Evolutionary conservation across 2,888 invertebrate genomes (phyloP).

Genomic region (Plutella xylostella): DNA sequence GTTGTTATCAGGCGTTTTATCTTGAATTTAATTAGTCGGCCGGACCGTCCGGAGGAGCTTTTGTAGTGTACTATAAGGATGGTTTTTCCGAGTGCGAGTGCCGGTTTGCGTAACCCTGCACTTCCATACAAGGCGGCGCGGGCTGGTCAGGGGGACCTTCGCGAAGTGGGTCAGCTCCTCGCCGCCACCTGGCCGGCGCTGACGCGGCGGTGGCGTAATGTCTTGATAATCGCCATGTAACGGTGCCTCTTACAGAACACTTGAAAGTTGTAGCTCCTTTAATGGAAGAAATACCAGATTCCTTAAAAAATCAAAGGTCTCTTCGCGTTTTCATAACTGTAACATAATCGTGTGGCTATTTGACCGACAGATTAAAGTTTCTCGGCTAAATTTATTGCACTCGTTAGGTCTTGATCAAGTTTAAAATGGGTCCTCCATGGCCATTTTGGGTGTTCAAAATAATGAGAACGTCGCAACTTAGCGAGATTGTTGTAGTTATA

Average conservation of each 20-base stretch:
- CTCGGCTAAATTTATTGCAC: too few species aligned
- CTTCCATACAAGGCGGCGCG: conserved; percentile 46
- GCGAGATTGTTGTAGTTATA: too few species aligned
- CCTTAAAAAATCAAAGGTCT: not conserved
- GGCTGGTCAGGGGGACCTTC: conserved; percentile 52
- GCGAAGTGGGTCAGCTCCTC: conserved; percentile 47
- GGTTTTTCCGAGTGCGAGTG: not conserved
- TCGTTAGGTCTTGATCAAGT: too few species aligned
- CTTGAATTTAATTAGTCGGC: too few species aligned
- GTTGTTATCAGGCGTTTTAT: too few species aligned
- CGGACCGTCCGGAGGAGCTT: too few species aligned
- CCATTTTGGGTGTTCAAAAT: too few species aligned
- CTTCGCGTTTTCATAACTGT: not conserved
- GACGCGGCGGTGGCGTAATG: conserved; percentile 3
- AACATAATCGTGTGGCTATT: too few species aligned
- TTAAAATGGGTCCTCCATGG: too few species aligned
- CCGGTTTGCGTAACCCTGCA: conserved; percentile 50
- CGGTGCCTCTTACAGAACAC: not conserved
- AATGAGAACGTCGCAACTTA: too few species aligned
- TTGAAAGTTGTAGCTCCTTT: conserved; percentile 3
- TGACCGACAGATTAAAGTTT: too few species aligned
- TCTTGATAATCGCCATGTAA: conserved; percentile 6
- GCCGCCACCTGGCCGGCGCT: conserved; percentile 51
- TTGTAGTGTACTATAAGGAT: too few species aligned
- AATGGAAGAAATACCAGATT: not conserved